Base-by-base conservation (phyloP, 2,113 vertebrate genomes). In the Gambusia affinis region DNA sequence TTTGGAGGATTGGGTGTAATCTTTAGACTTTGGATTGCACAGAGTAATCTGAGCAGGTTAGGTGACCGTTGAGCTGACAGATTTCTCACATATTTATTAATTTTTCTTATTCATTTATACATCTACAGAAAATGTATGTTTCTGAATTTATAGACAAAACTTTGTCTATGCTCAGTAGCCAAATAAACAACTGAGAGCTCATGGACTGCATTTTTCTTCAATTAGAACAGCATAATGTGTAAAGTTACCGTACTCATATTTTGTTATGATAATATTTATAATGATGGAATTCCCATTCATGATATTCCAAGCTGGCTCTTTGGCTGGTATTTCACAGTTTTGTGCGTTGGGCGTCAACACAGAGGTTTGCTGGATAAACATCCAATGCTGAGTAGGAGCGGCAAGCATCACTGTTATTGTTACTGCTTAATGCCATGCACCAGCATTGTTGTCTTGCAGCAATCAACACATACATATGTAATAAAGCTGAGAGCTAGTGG, bases 401-500 rank as follows among this genome's bases (percentile, higher is more conserved):
- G 76, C 81, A 86, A 88, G 84, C 89, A 88, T 89, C 92, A 92
- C 81, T 92, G 93, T 92, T 93, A 92, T 93, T 94, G 87, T 91
- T 93, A 77, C 79, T 79, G 85, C 86, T 89, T 89, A 90, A 92
- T 90, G 88, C 85, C 87, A 92, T 85, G 86, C 88, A 87, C 72
- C 79, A 88, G 89, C 83, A 89, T 92, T 92, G 89, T 92, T 92
- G 90, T 92, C 93, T 88, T 90, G 80, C 88, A 85, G 88, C 87
- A 92, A 94, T 93, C 90, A 87, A 91, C 86, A 91, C 90, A 92
- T 94, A 93, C 93, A 92, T 93, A 92, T 92, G 91, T 92, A 93
- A 93, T 93, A 90, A 92, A 90, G 86, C 85, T 81, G 74, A 81
- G 88, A 88, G 90, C 85, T 82, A 79, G 83, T 1, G 61, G 68